A percentile compares a stretch with the other conserved stretches of the same genome.
Evolutionary conservation across 1,140 invertebrate genomes (phyloP).

Genomic region (Drosophila navojoa): DNA sequence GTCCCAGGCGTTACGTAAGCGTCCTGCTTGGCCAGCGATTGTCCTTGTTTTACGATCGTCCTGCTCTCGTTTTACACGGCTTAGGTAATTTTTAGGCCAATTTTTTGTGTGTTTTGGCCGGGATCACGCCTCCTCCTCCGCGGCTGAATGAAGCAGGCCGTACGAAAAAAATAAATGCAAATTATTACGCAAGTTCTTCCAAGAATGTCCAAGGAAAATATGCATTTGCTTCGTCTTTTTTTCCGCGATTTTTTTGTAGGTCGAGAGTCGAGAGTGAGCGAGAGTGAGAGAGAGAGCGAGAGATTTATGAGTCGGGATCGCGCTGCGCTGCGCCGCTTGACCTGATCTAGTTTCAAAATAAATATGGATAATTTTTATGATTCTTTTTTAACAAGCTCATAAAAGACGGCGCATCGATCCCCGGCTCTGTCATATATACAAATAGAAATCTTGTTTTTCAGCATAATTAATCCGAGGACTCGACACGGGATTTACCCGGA

Average conservation of each 20-base stretch:
- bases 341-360: slow-evolving; percentile 55
- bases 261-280: slow-evolving; percentile 15
- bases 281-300: slow-evolving; percentile 12
- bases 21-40: slow-evolving; percentile 17
- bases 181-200: slow-evolving; percentile 77
- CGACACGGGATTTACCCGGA: slow-evolving; percentile 32
- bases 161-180: slow-evolving; percentile 60
- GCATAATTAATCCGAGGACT: slow-evolving; percentile 56
- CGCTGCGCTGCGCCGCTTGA: slow-evolving; percentile 48
- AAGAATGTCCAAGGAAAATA: slow-evolving; percentile 36
- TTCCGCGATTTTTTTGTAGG: slow-evolving; percentile 43
- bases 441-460: slow-evolving; percentile 38
- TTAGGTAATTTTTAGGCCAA: slow-evolving; percentile 79
- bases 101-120: slow-evolving; percentile 45
- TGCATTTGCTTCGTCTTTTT: slow-evolving; percentile 37
- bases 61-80: slow-evolving; percentile 59
- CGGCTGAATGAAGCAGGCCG: slow-evolving; percentile 59
- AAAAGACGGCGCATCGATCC: slow-evolving; percentile 43
- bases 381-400: slow-evolving; percentile 75
- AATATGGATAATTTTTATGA: slow-evolving; percentile 71
- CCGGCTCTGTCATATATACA: not conserved
- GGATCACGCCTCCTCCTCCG: slow-evolving; percentile 12
- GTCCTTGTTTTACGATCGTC: slow-evolving; percentile 52
- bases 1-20: slow-evolving; percentile 45
- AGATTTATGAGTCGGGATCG: slow-evolving; percentile 55